Base-by-base conservation (phyloP, 64 coral and sea anemone species). In the Stichodactyla helianthus region DNA sequence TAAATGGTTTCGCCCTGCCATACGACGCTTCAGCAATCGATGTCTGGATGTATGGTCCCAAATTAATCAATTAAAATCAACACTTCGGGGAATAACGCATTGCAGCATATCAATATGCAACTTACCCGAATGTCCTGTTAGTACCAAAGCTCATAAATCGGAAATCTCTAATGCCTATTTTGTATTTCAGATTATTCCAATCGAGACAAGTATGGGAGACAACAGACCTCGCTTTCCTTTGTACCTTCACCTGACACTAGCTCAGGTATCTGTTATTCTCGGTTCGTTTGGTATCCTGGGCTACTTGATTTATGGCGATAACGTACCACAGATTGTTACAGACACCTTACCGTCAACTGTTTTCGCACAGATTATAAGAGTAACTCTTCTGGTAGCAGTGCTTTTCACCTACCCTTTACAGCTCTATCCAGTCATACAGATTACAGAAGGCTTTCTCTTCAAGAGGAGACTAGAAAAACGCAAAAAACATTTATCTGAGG, bases 271-370 rank as follows among this genome's bases (percentile, higher is more conserved):
- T 10, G 58, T 84, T 9, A 92, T 99, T 54, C 93, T 99, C 77
- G 97, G 97, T 15, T 95, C 97, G 8, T 99, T 99, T 93, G 97
- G 97, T 22, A 84, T 99, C 51, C 68, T 99, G 54, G 97, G 97
- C 27, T 99, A 94, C 79, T 77, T 95, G 10, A 87, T 95, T 86
- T 99, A 95, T 52, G 90, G 85, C 53, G 80, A 86, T 59, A 58
- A 86, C 17, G 93, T 99, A 58, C 93, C 93, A 85, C 97, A 99
- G 85, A 89, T 95, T 51, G 88, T 99, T 2, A 99, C 93, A 83
- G 86, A 95, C 25, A 95, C 81, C 5, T 82, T 99, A 7, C 78
- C 85, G 3, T 77, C 88, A 17, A 82, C 88, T 16, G 54, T 85
- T 10, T 52, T 89, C 7, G 85, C 97, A 11, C 87, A 95, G 20